Percentiles rank a stretch among this genome's conserved stretches.
Conservation (phyloP, 2,888 invertebrate species). For the Spilosoma lubricipeda region DNA sequence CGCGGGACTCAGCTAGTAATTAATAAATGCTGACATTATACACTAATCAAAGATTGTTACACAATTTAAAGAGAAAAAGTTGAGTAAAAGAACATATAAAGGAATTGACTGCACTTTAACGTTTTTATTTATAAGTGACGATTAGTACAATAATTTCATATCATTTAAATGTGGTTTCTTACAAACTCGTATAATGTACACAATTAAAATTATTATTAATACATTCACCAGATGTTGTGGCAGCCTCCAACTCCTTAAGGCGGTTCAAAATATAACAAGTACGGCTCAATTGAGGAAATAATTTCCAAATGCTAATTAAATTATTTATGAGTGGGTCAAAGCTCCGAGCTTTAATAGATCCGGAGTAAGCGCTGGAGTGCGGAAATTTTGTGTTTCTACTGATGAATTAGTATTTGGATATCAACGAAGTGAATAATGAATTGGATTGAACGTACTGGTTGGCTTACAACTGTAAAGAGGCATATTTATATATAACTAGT, state of each 20-base stretch:
- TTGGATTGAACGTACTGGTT: neutral
- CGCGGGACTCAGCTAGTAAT: too few species aligned
- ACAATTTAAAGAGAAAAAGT: too few species aligned
- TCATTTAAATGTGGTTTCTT: neutral
- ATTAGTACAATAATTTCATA: too few species aligned
- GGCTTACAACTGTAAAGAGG: neutral
- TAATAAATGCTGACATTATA: too few species aligned
- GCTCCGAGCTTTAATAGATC: neutral
- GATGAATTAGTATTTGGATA: neutral
- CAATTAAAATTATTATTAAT: neutral
- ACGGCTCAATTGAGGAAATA: constrained; percentile 26
- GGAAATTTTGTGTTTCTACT: neutral
- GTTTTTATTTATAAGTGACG: neutral
- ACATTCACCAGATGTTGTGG: neutral
- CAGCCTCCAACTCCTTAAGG: neutral
- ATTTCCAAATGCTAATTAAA: constrained; percentile 45
- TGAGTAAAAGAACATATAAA: neutral
- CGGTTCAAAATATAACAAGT: neutral
- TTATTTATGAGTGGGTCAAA: constrained; percentile 38
- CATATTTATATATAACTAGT: neutral
- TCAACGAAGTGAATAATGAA: neutral
- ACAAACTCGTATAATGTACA: neutral
- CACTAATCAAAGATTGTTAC: too few species aligned
- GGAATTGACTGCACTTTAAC: neutral
- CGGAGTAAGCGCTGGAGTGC: constrained; percentile 14